Evolutionary conservation across 2,797 vertebrate species (phyloP), one percentile per base, ranked within the genome.

Genomic region (Enteromius unitaeniatus): DNA sequence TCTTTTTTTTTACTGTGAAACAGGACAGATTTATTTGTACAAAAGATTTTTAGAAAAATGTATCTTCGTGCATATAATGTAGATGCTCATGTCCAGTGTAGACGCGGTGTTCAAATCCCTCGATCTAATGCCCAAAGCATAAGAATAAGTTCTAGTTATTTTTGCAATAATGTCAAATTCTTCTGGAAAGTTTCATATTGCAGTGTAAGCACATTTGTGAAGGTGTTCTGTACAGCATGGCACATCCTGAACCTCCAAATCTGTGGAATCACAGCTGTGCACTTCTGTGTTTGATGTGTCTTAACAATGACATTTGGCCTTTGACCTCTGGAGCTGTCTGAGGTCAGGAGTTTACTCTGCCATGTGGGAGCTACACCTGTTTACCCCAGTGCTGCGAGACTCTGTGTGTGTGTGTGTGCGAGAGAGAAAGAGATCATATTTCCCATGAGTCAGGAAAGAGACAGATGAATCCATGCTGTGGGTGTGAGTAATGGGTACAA

Each of bases 401-500:
- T 51, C 40, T 58, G 51, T 65, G 42, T 62, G 62, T 72, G 40
- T 45, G 51, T 51, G 40, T 73, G 28, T 62, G 70, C 55, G 45
- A 51, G 45, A 68, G 62, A 51, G 78, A 68, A 60, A 72, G 62
- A 84, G 74, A 84, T 87, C 81, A 65, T 81, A 79, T 87, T 87
- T 81, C 84, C 64, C 77, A 84, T 86, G 86, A 86, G 78, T 87
- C 84, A 86, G 78, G 73, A 87, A 70, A 81, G 67, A 55, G 82
- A 82, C 78, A 74, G 78, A 84, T 83, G 84, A 83, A 75, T 83
- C 82, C 64, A 70, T 79, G 73, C 84, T 86, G 86, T 68, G 84
- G 65, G 51, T 81, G 80, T 81, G 87, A 88, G 82, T 88, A 86
- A 88, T 86, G 85, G 78, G 79, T 74, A 78, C 62, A 84, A 81